phyloP scores from a whole-genome alignment of 2,888 invertebrate species.

The Rotaria sp. region DNA sequence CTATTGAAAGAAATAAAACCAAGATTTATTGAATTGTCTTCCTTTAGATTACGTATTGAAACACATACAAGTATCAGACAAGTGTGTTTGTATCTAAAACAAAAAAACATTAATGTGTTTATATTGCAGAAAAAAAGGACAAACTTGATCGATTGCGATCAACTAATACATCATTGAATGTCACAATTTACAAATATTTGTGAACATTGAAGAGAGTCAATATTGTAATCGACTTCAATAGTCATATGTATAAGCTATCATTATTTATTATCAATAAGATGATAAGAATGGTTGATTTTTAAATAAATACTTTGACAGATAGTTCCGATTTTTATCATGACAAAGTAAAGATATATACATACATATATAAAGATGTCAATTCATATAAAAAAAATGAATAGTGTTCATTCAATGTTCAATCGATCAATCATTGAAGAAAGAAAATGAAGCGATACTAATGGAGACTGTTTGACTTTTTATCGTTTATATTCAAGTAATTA shows the following conservation, averaged over 20 bases:
- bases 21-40: too few species aligned
- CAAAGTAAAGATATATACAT: background rate
- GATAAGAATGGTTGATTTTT: background rate
- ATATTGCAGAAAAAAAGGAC: background rate
- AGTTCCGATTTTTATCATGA: background rate
- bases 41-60: too few species aligned
- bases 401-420: background rate
- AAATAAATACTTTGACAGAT: conserved; percentile 3
- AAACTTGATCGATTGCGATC: background rate
- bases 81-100: background rate
- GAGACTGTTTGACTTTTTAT: background rate
- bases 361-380: background rate
- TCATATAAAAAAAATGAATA: background rate
- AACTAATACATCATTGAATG: background rate
- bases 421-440: background rate
- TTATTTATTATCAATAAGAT: background rate
- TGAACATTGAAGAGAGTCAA: conserved; percentile 15
- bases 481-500: background rate
- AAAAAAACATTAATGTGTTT: background rate
- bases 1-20: too few species aligned
- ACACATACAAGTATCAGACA: background rate
- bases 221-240: background rate
- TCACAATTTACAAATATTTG: background rate
- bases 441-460: background rate
- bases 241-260: background rate